Percentiles rank a stretch among this genome's conserved stretches.
Conservation (phyloP, 2,888 invertebrate genomes). For the Ephialtes manifestator region DNA sequence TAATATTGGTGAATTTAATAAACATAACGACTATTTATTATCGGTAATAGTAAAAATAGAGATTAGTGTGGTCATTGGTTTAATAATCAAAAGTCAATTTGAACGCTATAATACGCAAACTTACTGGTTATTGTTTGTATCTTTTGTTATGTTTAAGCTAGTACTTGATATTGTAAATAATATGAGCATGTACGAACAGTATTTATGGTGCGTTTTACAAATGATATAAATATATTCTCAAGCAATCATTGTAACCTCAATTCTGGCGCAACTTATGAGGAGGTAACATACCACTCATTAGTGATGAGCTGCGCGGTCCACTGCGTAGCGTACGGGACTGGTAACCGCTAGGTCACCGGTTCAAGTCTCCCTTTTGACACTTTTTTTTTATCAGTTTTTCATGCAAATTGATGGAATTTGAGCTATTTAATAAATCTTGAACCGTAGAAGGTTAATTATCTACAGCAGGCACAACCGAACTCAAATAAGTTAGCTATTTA, state of each 20-base stretch:
- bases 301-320: not conserved
- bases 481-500: not conserved
- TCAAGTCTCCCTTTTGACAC: too few relatives aligned
- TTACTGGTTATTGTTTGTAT: not conserved
- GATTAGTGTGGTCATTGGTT: not conserved
- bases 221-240: not conserved
- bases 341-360: conserved; percentile 1
- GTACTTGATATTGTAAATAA: not conserved
- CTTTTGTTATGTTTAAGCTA: not conserved
- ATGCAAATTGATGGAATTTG: not conserved
- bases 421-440: not conserved
- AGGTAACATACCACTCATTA: not conserved
- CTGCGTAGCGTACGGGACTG: not conserved
- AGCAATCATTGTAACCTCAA: not conserved
- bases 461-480: not conserved
- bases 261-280: not conserved
- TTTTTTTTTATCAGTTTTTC: not conserved
- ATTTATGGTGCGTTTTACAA: not conserved
- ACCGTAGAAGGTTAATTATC: too few relatives aligned
- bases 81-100: not conserved
- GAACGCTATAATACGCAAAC: not conserved
- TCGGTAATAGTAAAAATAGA: not conserved
- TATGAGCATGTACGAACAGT: not conserved
- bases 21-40: not conserved
- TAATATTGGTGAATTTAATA: not conserved